These are phyloP conservation scores for Aphis craccivora DNA, from an alignment of 1,140 invertebrate species.

Conservation along the genomic window DNA sequence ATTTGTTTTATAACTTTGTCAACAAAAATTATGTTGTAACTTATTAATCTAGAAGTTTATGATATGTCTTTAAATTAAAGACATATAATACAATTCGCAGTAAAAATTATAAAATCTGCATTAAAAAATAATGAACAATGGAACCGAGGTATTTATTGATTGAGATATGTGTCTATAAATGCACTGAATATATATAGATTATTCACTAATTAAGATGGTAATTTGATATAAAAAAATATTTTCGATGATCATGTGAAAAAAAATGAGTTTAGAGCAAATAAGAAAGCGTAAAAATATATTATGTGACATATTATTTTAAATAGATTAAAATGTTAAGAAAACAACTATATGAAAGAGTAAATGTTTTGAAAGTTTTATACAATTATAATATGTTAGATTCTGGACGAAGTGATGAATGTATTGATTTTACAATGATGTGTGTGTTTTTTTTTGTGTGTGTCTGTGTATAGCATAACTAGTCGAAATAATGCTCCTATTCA, in stretches of 20 bases:
- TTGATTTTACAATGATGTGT: too few relatives aligned
- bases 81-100: background rate
- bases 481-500: too few relatives aligned
- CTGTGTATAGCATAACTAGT: too few relatives aligned
- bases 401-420: too few relatives aligned
- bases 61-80: background rate
- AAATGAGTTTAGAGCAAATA: background rate
- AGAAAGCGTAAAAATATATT: background rate
- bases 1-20: background rate
- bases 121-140: background rate
- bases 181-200: background rate
- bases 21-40: background rate
- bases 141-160: background rate
- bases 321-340: background rate
- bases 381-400: background rate
- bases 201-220: background rate
- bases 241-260: background rate
- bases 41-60: background rate
- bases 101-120: background rate
- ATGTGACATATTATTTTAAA: background rate
- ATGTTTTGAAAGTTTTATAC: background rate
- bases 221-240: background rate
- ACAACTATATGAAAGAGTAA: background rate
- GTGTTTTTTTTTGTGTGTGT: too few relatives aligned
- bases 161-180: background rate